Conservation (phyloP, 2,113 vertebrate species). For the Alethe diademata region DNA sequence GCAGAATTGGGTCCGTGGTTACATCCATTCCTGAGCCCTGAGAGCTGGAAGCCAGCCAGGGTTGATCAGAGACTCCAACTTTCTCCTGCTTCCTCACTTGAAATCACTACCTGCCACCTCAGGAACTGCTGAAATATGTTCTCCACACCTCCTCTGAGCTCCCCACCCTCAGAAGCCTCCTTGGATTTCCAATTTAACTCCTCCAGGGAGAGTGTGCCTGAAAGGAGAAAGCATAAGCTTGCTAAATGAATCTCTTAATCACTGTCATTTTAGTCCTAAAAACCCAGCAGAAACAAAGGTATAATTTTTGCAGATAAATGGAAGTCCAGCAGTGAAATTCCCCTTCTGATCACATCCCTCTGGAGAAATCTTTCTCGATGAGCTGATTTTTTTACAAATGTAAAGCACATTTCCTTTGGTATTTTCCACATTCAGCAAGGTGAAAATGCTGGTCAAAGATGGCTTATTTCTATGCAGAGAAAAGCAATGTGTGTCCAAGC, state of each 20-base stretch:
- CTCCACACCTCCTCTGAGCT: not conserved
- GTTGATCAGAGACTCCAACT: not conserved
- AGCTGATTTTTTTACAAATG: not conserved
- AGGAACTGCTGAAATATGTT: not conserved
- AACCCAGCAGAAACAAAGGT: not conserved
- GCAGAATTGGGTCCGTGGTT: not conserved
- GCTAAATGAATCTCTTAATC: slow-evolving; percentile 27
- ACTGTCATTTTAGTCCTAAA: not conserved
- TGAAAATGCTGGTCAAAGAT: not conserved
- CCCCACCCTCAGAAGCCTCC: not conserved
- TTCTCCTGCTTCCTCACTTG: not conserved
- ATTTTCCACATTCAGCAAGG: not conserved
- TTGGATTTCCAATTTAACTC: slow-evolving; percentile 23
- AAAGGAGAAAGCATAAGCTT: not conserved
- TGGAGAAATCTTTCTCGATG: not conserved
- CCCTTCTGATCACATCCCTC: not conserved
- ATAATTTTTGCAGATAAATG: not conserved
- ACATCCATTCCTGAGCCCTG: not conserved
- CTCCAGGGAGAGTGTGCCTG: not conserved
- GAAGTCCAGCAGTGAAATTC: slow-evolving; percentile 7
- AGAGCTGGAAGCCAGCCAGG: not conserved
- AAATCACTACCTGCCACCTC: not conserved
- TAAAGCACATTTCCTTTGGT: not conserved
- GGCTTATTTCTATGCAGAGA: not conserved
- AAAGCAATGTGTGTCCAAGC: not conserved